Conservation (phyloP, 2,113 vertebrate species). For the Chionomys nivalis region DNA sequence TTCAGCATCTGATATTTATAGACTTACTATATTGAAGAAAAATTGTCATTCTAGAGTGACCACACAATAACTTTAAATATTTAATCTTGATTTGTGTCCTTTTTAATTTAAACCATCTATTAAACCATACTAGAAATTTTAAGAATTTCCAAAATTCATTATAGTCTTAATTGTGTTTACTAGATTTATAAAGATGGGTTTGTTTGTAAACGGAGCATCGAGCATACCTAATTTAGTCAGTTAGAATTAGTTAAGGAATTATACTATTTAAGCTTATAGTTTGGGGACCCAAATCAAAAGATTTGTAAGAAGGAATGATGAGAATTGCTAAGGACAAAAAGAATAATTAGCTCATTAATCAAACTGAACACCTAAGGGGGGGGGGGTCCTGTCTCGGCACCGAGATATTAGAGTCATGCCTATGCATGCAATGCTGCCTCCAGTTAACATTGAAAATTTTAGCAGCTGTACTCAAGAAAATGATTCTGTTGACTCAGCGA, state of each 20-base stretch:
- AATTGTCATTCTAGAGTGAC: neutral
- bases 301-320: slow-evolving; percentile 2
- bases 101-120: slow-evolving; percentile 12
- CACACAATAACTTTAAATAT: slow-evolving; percentile 5
- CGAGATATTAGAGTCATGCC: slow-evolving; percentile 20
- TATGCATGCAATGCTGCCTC: neutral
- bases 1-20: slow-evolving; percentile 27
- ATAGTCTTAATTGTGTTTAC: slow-evolving; percentile 30
- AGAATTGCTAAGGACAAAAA: slow-evolving; percentile 3
- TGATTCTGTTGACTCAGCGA: neutral
- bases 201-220: neutral
- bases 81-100: neutral
- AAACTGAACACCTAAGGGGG: slow-evolving; percentile 10
- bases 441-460: neutral
- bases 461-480: neutral
- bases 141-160: slow-evolving; percentile 14
- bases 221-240: neutral
- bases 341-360: neutral
- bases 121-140: neutral
- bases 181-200: neutral
- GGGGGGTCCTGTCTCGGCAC: neutral
- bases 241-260: slow-evolving; percentile 19
- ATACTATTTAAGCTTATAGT: slow-evolving; percentile 39
- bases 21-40: neutral
- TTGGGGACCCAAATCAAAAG: neutral